A percentile compares a stretch with the other conserved stretches of the same genome.
These are phyloP conservation scores for Celastrina argiolus DNA, from an alignment of 2,888 invertebrate species.

Conservation along the genomic window DNA sequence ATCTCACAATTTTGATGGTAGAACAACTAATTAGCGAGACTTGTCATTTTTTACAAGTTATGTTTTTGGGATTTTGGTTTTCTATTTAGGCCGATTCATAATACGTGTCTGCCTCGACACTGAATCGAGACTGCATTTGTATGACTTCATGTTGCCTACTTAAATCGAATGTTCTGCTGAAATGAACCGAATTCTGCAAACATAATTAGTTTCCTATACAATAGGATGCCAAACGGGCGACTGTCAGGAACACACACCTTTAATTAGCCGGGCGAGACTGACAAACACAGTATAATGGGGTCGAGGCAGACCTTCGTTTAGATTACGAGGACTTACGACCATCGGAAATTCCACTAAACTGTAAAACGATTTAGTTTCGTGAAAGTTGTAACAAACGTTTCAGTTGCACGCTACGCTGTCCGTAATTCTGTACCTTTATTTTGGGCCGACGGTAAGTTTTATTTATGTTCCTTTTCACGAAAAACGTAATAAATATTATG, in stretches of 20 bases:
- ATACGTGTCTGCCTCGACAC: too few species aligned
- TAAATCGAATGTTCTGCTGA: too few species aligned
- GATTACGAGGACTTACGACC: slow-evolving; percentile 19
- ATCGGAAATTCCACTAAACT: slow-evolving; percentile 22
- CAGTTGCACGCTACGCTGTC: neutral
- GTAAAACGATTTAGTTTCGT: slow-evolving; percentile 18
- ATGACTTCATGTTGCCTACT: too few species aligned
- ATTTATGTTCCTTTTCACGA: neutral
- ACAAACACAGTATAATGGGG: slow-evolving; percentile 15
- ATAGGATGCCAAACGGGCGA: neutral
- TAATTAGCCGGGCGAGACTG: slow-evolving; percentile 13
- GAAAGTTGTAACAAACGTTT: neutral
- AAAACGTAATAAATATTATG: slow-evolving; percentile 3
- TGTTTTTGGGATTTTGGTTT: too few species aligned
- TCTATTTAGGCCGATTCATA: too few species aligned
- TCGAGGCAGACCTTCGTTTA: slow-evolving; percentile 6
- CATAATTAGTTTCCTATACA: neutral
- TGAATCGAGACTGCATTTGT: too few species aligned
- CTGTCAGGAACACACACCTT: slow-evolving; percentile 13
- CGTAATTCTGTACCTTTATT: neutral
- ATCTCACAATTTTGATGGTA: too few species aligned
- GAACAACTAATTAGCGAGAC: too few species aligned
- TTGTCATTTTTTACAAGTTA: too few species aligned
- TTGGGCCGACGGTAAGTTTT: neutral
- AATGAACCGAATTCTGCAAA: too few species aligned